Evolutionary conservation across 2,113 vertebrate species (phyloP).

Genomic region (Thymallus thymallus): DNA sequence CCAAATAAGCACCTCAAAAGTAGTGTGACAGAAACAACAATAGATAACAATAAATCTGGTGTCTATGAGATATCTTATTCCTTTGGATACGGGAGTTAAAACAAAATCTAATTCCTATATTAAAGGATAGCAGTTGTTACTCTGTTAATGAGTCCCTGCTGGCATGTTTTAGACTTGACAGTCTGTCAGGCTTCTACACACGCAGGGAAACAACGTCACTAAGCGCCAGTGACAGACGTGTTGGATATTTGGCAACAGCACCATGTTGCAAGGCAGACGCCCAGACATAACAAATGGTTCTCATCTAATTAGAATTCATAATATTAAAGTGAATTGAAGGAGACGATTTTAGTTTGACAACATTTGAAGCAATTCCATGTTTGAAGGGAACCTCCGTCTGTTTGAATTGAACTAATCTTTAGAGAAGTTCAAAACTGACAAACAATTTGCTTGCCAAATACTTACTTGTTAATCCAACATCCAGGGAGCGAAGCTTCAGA

Average conservation of each 20-base stretch:
- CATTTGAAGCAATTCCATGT: too few species aligned
- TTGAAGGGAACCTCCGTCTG: constrained; percentile 61
- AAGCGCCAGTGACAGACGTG: neutral
- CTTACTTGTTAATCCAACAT: constrained; percentile 7
- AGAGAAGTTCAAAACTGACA: too few species aligned
- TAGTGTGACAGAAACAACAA: neutral
- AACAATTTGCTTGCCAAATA: constrained; percentile 1
- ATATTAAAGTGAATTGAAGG: neutral
- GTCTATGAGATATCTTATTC: too few species aligned
- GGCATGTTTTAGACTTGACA: constrained; percentile 48
- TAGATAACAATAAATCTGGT: too few species aligned
- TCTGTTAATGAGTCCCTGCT: constrained; percentile 67
- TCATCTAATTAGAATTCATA: neutral
- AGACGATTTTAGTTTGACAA: neutral
- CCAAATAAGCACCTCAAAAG: neutral
- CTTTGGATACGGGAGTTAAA: too few species aligned
- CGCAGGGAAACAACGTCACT: constrained; percentile 13
- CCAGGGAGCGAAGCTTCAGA: constrained; percentile 34
- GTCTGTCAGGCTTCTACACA: constrained; percentile 46
- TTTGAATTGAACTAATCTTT: constrained; percentile 41
- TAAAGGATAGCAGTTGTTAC: neutral
- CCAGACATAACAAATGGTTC: constrained; percentile 19
- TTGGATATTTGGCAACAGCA: constrained; percentile 14
- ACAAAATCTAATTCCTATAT: neutral
- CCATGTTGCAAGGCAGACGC: constrained; percentile 29